Conservation (phyloP, 2,888 invertebrate genomes). For the Pegoplata infirma region DNA sequence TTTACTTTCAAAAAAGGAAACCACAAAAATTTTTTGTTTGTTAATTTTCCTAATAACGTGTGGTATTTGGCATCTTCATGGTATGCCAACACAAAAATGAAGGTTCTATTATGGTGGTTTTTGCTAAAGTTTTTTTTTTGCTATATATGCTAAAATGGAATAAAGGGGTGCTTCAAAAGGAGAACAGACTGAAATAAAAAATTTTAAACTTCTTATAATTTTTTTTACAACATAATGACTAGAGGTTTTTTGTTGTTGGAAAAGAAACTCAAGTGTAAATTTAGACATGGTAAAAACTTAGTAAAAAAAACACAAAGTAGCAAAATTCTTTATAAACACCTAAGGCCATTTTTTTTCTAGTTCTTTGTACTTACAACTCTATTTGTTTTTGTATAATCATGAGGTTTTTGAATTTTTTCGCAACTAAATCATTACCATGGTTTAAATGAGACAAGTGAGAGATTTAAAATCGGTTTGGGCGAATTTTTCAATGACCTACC, state of each 20-base stretch:
- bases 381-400: not conserved
- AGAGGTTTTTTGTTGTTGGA: not conserved
- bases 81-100: not conserved
- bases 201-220: too few relatives aligned
- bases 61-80: conserved; percentile 35
- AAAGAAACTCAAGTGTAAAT: not conserved
- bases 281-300: not conserved
- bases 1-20: conserved; percentile 5
- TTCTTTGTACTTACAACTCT: not conserved
- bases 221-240: not conserved
- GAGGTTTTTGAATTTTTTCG: not conserved
- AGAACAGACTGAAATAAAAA: too few relatives aligned
- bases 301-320: not conserved
- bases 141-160: too few relatives aligned
- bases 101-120: not conserved
- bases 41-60: conserved; percentile 29
- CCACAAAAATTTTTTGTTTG: conserved; percentile 29
- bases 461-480: too few relatives aligned
- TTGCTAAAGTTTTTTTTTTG: not conserved
- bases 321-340: not conserved
- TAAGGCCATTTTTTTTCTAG: not conserved
- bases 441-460: not conserved
- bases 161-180: not conserved
- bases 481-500: too few relatives aligned
- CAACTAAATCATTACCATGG: not conserved